These are phyloP conservation scores for Epicampocera succincta DNA, from an alignment of 2,888 invertebrate genomes.

Conservation along the genomic window DNA sequence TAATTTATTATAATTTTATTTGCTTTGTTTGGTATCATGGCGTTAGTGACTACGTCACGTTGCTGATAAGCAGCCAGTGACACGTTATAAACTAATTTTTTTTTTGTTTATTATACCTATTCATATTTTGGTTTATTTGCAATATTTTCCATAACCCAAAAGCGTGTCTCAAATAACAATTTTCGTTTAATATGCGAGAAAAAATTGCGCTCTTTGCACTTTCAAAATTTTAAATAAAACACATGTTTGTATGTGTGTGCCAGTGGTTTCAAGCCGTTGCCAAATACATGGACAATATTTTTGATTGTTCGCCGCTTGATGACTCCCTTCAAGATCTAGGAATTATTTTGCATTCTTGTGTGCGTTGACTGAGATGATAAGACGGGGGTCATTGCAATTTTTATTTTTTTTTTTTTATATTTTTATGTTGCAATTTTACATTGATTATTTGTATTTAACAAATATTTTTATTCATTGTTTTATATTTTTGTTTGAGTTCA, in stretches of 20 bases:
- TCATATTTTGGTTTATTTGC: not conserved
- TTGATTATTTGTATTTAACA: constrained; percentile 2
- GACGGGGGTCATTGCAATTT: constrained; percentile 6
- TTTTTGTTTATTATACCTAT: not conserved
- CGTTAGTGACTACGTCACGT: too few relatives aligned
- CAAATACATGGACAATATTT: not conserved
- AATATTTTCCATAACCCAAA: constrained; percentile 3
- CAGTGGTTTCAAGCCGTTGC: too few relatives aligned
- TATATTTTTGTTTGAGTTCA: constrained; percentile 27
- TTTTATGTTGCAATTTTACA: constrained; percentile 2
- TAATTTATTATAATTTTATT: not conserved
- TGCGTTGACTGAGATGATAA: constrained; percentile 21
- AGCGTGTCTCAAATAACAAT: not conserved
- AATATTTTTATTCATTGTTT: not conserved
- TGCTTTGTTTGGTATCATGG: not conserved
- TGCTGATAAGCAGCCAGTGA: not conserved
- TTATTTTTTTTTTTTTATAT: constrained; percentile 13
- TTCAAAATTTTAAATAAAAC: too few relatives aligned
- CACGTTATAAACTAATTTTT: not conserved
- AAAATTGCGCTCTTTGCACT: not conserved
- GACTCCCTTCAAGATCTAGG: constrained; percentile 5
- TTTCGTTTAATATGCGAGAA: not conserved
- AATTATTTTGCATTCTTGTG: constrained; percentile 8
- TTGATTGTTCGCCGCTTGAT: not conserved
- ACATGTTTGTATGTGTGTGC: too few relatives aligned